phyloP scores from a whole-genome alignment of 2,888 invertebrate species.

The Phasia obesa region DNA sequence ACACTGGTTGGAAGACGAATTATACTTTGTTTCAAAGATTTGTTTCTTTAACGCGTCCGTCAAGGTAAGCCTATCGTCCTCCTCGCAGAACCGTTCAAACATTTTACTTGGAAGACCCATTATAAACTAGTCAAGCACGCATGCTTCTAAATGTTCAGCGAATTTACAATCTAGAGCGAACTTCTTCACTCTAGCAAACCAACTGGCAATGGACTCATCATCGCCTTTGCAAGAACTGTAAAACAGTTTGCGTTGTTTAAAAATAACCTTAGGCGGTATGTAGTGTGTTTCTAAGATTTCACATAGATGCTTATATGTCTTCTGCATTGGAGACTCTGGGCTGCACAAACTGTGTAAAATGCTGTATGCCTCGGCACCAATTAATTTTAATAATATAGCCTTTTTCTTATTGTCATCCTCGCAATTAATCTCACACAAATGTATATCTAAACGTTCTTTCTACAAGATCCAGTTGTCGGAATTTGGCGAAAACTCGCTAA shows the following conservation, averaged over 20 bases:
- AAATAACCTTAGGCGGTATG: not conserved
- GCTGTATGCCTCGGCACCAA: not conserved
- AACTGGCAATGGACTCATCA: conserved; percentile 15
- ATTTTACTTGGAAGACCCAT: conserved; percentile 19
- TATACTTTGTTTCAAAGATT: conserved; percentile 21
- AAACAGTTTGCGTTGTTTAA: conserved; percentile 27
- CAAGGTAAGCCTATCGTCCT: conserved; percentile 12
- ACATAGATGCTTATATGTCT: too few relatives aligned
- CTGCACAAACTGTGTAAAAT: not conserved
- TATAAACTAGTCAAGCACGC: conserved; percentile 14
- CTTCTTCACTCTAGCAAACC: conserved; percentile 23
- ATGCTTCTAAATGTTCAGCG: conserved; percentile 1
- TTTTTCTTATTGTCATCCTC: not conserved
- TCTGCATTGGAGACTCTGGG: not conserved
- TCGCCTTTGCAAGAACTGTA: not conserved
- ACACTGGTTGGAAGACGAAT: conserved; percentile 1
- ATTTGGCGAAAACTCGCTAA: conserved; percentile 15
- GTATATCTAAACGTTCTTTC: conserved; percentile 8
- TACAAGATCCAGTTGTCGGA: conserved; percentile 2
- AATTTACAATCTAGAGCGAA: conserved; percentile 22
- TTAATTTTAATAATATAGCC: not conserved
- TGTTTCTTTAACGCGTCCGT: conserved; percentile 15
- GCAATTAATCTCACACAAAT: not conserved
- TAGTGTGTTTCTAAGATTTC: too few relatives aligned
- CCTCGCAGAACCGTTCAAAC: conserved; percentile 30